Evolutionary conservation across 1,140 invertebrate genomes (phyloP), one percentile per base, ranked within the genome.

Genomic region (Sinella curviseta): DNA sequence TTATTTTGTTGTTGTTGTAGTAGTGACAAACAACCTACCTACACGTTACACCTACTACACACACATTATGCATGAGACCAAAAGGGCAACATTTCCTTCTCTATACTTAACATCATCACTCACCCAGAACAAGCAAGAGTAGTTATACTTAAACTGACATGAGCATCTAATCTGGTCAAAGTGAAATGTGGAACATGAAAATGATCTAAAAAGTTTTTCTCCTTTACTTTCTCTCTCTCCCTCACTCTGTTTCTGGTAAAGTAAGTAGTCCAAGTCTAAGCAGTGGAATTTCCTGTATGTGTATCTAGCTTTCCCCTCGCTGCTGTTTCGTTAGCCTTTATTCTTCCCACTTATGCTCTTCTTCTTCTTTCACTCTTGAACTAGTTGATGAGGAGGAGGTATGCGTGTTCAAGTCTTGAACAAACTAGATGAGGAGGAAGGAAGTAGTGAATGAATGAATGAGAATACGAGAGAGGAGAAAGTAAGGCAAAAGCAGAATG

Each of bases 151-250:
- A 48, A 60, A 24, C 55, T 60, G 55, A 60, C 55, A 60, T 60
- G 55, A 60, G 55, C 55, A 60, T 24, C 55, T 60, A 60, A 60
- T 60, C 55, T 60, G 55, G 55, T 60, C 55, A 60, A 60, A 60
- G 55, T 60, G 55, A 60, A 60, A 60, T 60, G 55, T 60, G 55
- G 55, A 60, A 60, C 55, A 60, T 60, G 55, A 60, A 60, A 60
- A 60, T 60, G 55, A 60, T 60, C 55, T 60, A 12, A 60, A 60
- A 60, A 60, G 55, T 60, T 60, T 60, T 24, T n/a, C n/a, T n/a
- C n/a, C 20, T 48, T 48, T 20, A n/a, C n/a, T n/a, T n/a, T n/a
- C n/a, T n/a, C 20, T 48, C 39, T 48, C 39, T n/a, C n/a, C n/a
- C n/a, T n/a, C n/a, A n/a, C 55, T 60, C 55, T 60, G 24, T 17